phyloP scores from a whole-genome alignment of 1,140 invertebrate species.

The Drosophila kurseongensis region DNA sequence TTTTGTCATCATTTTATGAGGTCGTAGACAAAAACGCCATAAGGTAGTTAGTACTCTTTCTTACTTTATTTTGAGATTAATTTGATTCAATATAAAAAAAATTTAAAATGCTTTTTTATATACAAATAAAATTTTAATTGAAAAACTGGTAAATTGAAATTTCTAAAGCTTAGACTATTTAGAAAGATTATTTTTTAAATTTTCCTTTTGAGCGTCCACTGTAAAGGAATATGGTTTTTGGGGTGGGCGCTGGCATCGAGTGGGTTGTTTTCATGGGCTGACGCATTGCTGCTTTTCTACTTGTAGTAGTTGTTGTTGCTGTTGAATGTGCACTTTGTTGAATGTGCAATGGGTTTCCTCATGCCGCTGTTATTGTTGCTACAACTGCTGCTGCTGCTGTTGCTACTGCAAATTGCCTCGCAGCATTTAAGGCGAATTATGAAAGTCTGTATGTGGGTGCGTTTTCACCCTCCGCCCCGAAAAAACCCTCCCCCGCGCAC shows the following conservation, averaged over 20 bases:
- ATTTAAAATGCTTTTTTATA: too few species aligned
- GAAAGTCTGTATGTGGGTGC: constrained; percentile 46
- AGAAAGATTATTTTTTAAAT: not conserved
- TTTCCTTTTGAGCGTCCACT: not conserved
- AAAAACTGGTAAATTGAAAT: too few species aligned
- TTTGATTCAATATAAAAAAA: too few species aligned
- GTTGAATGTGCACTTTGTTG: constrained; percentile 69
- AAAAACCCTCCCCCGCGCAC: constrained; percentile 8
- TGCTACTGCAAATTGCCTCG: constrained; percentile 76
- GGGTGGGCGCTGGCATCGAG: constrained; percentile 45
- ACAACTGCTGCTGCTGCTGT: constrained; percentile 54
- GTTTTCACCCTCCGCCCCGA: constrained; percentile 17
- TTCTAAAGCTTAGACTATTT: too few species aligned
- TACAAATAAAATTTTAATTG: too few species aligned
- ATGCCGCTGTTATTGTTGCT: constrained; percentile 51
- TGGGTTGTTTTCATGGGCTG: constrained; percentile 60
- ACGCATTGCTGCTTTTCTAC: constrained; percentile 53
- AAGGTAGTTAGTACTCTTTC: too few species aligned
- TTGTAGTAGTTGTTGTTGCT: constrained; percentile 35
- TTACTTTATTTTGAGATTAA: too few species aligned
- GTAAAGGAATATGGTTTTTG: constrained; percentile 4
- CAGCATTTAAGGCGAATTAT: constrained; percentile 82
- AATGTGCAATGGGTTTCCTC: constrained; percentile 73
- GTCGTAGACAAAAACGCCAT: too few species aligned
- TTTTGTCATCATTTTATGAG: too few species aligned